A percentile compares a stretch with the other conserved stretches of the same genome.
These are phyloP conservation scores for Lottia scabra DNA, from an alignment of 2,888 invertebrate species.

Conservation along the genomic window DNA sequence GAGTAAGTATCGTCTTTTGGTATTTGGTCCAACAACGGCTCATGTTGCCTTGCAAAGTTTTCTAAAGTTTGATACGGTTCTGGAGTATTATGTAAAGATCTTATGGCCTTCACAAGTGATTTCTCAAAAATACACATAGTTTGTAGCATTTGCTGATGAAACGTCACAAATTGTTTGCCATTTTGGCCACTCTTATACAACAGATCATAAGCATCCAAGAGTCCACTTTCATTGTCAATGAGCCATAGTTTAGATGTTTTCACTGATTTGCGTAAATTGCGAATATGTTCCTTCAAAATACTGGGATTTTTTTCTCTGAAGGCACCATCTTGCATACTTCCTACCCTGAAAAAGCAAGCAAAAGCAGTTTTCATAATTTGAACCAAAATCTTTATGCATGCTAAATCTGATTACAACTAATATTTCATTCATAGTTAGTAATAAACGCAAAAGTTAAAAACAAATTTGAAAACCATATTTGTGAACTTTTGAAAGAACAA, in stretches of 20 bases:
- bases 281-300: conserved; percentile 64
- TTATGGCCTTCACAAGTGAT: conserved; percentile 46
- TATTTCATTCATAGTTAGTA: too few relatives aligned
- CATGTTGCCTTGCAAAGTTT: conserved; percentile 41
- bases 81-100: conserved; percentile 28
- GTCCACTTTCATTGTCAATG: conserved; percentile 70
- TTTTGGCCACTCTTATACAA: conserved; percentile 46
- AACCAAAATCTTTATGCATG: too few relatives aligned
- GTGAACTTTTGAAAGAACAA: too few relatives aligned
- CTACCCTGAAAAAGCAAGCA: conserved; percentile 60
- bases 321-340: conserved; percentile 70
- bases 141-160: conserved; percentile 61
- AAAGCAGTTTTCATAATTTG: background rate
- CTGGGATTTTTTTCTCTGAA: conserved; percentile 61
- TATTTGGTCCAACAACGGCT: conserved; percentile 38
- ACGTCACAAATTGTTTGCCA: conserved; percentile 51
- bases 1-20: conserved; percentile 36
- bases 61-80: conserved; percentile 42
- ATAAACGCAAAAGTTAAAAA: too few relatives aligned
- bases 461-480: too few relatives aligned
- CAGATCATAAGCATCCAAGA: conserved; percentile 67
- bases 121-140: conserved; percentile 65
- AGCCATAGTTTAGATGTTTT: conserved; percentile 65
- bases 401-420: too few relatives aligned
- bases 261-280: conserved; percentile 65